Percentiles rank a stretch among this genome's conserved stretches.
Conservation (phyloP, 2,888 invertebrate genomes). For the Thereva unica region DNA sequence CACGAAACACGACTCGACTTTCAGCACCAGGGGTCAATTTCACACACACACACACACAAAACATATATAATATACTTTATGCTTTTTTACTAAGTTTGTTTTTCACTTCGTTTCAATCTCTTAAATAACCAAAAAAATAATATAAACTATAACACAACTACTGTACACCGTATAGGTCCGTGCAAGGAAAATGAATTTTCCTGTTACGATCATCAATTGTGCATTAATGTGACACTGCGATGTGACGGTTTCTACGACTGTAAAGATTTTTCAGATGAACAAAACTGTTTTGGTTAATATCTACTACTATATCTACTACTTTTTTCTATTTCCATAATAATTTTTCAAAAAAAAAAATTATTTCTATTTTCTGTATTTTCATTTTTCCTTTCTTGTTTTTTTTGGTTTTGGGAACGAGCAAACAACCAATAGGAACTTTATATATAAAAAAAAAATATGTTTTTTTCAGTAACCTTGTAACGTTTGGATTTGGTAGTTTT, state of each 20-base stretch:
- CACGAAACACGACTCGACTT: too few relatives aligned
- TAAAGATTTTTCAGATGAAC: conserved; percentile 87
- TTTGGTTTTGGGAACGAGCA: conserved; percentile 5
- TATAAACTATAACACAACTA: conserved; percentile 20
- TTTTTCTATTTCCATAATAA: conserved; percentile 3
- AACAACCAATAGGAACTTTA: not conserved
- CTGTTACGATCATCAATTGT: conserved; percentile 73
- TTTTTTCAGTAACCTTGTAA: not conserved
- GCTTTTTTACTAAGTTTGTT: not conserved
- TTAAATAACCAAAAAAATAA: conserved; percentile 13
- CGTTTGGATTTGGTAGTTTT: not conserved
- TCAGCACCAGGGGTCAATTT: too few relatives aligned
- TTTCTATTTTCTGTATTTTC: conserved; percentile 43
- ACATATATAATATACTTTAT: not conserved
- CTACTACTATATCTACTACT: conserved; percentile 15
- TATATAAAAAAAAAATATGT: not conserved
- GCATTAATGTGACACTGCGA: conserved; percentile 75
- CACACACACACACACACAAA: not conserved
- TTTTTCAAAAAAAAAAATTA: conserved; percentile 39
- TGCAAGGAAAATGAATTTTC: conserved; percentile 71
- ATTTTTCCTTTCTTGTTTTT: conserved; percentile 35
- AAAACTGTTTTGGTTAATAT: conserved; percentile 73
- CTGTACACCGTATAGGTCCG: conserved; percentile 48
- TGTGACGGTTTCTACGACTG: conserved; percentile 92
- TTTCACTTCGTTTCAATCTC: conserved; percentile 27